Evolutionary conservation across 2,797 vertebrate genomes (phyloP).

Genomic region (Pipistrellus nathusii): DNA sequence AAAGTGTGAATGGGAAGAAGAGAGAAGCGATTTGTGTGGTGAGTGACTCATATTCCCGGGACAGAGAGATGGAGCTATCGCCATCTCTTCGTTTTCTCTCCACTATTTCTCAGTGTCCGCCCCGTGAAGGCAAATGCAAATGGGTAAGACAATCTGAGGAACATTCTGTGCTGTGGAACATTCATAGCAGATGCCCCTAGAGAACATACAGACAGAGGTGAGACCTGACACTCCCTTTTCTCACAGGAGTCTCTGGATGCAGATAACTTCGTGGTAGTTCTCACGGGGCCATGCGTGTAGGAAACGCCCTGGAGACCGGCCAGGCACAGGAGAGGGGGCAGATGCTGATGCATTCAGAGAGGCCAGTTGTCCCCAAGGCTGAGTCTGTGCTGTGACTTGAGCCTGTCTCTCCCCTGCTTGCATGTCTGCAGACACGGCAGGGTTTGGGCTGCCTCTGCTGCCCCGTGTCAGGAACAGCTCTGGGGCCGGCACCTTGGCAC

Average conservation of each 20-base stretch:
- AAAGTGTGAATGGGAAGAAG: neutral
- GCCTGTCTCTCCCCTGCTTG: neutral
- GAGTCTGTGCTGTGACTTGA: neutral
- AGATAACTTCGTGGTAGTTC: neutral
- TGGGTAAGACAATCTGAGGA: neutral
- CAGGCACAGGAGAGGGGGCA: neutral
- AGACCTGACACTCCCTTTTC: neutral
- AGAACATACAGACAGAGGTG: neutral
- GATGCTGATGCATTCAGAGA: neutral
- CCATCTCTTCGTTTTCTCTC: neutral
- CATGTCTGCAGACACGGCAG: neutral
- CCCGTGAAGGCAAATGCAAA: neutral
- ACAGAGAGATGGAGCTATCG: neutral
- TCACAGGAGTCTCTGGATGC: neutral
- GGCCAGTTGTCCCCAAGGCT: neutral
- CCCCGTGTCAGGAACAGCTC: neutral
- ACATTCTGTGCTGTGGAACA: neutral
- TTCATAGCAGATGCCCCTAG: neutral
- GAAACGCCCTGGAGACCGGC: rapidly evolving
- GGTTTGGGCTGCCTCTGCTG: neutral
- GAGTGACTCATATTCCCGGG: neutral
- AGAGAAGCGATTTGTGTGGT: neutral
- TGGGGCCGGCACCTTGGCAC: neutral
- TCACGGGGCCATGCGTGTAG: rapidly evolving
- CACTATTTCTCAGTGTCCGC: neutral